Evolutionary conservation across 2,888 invertebrate species (phyloP), one percentile per base, ranked within the genome.

Genomic region (Agriotes lineatus): DNA sequence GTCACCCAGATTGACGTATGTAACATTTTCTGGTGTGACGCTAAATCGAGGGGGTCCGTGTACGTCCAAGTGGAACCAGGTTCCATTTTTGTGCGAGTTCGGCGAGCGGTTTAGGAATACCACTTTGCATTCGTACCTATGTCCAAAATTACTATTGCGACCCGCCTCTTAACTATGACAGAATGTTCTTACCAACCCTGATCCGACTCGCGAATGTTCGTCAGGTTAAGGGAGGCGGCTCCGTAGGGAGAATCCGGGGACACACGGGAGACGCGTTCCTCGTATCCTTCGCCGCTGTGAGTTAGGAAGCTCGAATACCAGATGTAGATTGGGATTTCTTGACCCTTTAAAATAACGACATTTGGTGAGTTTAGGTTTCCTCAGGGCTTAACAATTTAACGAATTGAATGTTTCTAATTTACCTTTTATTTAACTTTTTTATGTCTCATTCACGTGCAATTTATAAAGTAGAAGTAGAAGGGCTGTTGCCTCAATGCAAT

Each of bases 231-330:
- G 81, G 96, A 96, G 77, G 96, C 96, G 76, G 94, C 92, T 80
- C 96, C 96, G 85, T 93, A 95, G 71, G 92, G 92, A 72, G 95
- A 94, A 86, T 94, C 94, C 76, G 92, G 91, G 74, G 94, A 92
- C 79, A 96, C 96, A 79, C 95, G 90, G 73, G 95, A 94, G 82
- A 96, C 96, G 72, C 96, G 88, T 78, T 95, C 95, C 85, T 96
- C 95, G 88, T 96, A 96, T 60, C 95, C 96, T 85, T 95, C 94
- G 80, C 95, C 97, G 85, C 96, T 95, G 89, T 97, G 97, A 75
- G 97, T 95, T 78, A 96, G 96, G 87, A 97, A 97, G 85, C 96
- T 95, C 88, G 96, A 96, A 90, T 96, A 97, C 95, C 96, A 96
- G 87, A 97, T 96, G 90, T 96, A 97, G 86, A 97, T 96, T 79